Evolutionary conservation across 2,888 invertebrate genomes (phyloP), one percentile per base, ranked within the genome.

Genomic region (Drosophila peninsularis): DNA sequence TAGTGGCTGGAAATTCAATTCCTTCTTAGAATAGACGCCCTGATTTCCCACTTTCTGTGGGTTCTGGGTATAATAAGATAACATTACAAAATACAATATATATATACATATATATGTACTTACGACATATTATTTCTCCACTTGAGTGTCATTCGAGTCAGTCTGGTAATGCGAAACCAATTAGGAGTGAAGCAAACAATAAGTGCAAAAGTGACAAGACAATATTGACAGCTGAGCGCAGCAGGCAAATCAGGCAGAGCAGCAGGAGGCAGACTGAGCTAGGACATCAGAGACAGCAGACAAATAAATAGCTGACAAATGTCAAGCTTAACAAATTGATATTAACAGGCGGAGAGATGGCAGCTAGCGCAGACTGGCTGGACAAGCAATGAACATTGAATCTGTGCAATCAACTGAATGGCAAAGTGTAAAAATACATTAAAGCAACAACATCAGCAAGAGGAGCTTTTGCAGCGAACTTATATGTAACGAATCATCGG

Each of bases 91-190:
- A 32, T 47, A 19, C 49, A 49, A 32, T 32, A 30, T 7, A 47
- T 13, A 11, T 9, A 10, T 13, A 30, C 5, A 27, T 27, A 30
- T n/a, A n/a, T n/a, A n/a, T n/a, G 27, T 5, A 34, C 7, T 32
- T 7, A 34, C 4, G 32, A 49, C 19, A 19, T 9, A 17, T 4
- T 14, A 49, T 49, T 49, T 19, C 7, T 49, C 32, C 14, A 69
- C 27, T 24, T 27, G 14, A 24, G 44, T 27, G 24, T 27, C 27
- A 24, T 24, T 45, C 3, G 57, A 62, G 62, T 54, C 58, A 34
- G 44, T 57, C 56, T 47, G 70, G 82, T 85, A 80, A 82, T 79
- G 79, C 55, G 79, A 85, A 75, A 71, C 84, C 84, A 85, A 85
- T 85, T 85, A 88, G 82, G 78, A 82, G 68, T 82, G 78, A 75